phyloP scores from a whole-genome alignment of 2,113 vertebrate species.

The Microtus oregoni region DNA sequence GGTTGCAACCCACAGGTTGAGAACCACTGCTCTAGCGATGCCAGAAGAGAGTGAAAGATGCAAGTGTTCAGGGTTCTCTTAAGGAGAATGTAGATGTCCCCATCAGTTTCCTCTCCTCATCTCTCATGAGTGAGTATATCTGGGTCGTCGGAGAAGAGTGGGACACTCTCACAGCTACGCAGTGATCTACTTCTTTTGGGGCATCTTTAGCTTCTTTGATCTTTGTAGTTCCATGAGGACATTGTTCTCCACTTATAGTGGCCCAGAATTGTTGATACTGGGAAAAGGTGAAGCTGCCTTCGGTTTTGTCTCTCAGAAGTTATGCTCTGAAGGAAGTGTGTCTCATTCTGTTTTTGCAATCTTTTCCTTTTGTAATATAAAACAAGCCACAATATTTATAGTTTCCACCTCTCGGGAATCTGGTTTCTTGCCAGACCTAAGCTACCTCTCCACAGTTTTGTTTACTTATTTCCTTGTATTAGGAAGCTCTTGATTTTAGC shows the following conservation, averaged over 20 bases:
- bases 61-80: not conserved
- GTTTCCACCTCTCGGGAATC: not conserved
- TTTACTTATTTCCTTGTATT: not conserved
- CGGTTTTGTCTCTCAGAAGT: not conserved
- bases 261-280: not conserved
- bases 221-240: not conserved
- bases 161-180: fast-evolving
- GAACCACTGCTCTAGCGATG: not conserved
- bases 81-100: not conserved
- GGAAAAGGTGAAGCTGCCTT: not conserved
- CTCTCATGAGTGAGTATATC: not conserved
- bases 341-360: not conserved
- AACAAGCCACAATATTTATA: not conserved
- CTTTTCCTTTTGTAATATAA: not conserved
- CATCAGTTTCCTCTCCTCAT: not conserved
- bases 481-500: not conserved
- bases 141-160: not conserved
- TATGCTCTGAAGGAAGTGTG: not conserved
- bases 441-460: not conserved
- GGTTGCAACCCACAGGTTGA: not conserved
- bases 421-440: not conserved
- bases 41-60: not conserved
- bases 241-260: constrained; percentile 10
- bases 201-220: not conserved
- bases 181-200: not conserved